Evolutionary conservation across 2,113 vertebrate species (phyloP), one percentile per base, ranked within the genome.

Genomic region (Cinclus cinclus): DNA sequence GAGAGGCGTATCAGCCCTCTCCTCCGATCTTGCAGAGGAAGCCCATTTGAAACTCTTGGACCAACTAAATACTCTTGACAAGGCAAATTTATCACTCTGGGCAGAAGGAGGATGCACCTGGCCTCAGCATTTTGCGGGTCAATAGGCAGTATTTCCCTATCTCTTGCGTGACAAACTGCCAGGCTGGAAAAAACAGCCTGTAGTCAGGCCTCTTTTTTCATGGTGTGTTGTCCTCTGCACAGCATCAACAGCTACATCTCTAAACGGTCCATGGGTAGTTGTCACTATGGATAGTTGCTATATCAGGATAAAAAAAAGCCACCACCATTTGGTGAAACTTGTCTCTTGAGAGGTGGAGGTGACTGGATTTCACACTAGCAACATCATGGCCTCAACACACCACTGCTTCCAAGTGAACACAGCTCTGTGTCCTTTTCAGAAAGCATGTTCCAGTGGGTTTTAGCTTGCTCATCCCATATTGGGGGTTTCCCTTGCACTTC

Each of bases 81-180:
- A 78, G 35, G 44, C 33, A 1, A 11, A 1, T 81, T 74, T 88
- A 50, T 56, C 35, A 30, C 12, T 49, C 46, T 52, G 27, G 31
- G 63, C 63, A 52, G 55, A 83, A n/a, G 83, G 71, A 97, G 95
- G 94, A 96, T 96, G 95, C 92, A 96, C 92, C 93, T 96, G 94
- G 71, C 60, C 33, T 13, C 73, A 15, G 28, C 0, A 0, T 2
- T 74, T 87, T 95, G 89, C 87, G 78, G 58, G 70, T 37, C 87
- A 97, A 52, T 37, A 63, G 64, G 52, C 85, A 83, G 11, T 16
- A 58, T 60, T 88, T 92, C 90, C 83, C 85, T 44, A 77, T 42
- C 59, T 87, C 35, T 88, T 93, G 87, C 87, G 80, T 31, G 35
- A 88, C 50, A 70, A 90, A 87, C 37, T 63, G 70, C 46, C 49